Conservation (phyloP, 1,140 invertebrate genomes). For the Arctopsyche grandis region DNA sequence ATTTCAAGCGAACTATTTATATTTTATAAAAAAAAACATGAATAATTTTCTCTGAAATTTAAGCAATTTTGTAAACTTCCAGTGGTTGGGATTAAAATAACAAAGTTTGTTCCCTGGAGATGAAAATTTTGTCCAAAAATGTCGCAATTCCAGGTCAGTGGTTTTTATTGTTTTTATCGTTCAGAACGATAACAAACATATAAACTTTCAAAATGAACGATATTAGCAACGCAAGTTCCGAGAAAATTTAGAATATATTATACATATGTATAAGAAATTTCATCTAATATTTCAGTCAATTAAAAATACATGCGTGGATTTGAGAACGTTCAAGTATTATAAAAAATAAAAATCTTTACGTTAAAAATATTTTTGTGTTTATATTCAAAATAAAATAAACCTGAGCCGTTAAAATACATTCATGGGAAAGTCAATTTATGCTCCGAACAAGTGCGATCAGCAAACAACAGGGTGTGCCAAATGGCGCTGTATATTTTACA, state of each 20-base stretch:
- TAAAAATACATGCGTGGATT: slow-evolving; percentile 20
- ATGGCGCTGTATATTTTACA: slow-evolving; percentile 34
- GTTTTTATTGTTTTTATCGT: not conserved
- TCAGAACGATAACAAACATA: slow-evolving; percentile 14
- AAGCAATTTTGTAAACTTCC: not conserved
- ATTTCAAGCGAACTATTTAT: no score
- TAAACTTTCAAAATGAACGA: not conserved
- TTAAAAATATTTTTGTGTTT: not conserved
- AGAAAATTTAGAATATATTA: not conserved
- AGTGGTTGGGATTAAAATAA: not conserved
- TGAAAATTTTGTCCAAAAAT: not conserved
- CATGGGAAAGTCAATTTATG: not conserved
- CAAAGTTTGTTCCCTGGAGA: not conserved
- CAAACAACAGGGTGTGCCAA: slow-evolving; percentile 27
- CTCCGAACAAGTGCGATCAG: not conserved
- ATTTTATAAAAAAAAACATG: no score
- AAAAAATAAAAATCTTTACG: no score
- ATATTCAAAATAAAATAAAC: no score
- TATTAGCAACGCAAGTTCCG: not conserved
- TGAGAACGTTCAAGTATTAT: slow-evolving; percentile 4
- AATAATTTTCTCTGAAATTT: not conserved
- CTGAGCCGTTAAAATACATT: no score
- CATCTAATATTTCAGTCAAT: not conserved
- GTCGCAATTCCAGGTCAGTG: not conserved
- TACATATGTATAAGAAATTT: not conserved